Percentiles rank a stretch among this genome's conserved stretches.
Conservation (phyloP, 2,113 vertebrate genomes). For the Crotalus viridis region DNA sequence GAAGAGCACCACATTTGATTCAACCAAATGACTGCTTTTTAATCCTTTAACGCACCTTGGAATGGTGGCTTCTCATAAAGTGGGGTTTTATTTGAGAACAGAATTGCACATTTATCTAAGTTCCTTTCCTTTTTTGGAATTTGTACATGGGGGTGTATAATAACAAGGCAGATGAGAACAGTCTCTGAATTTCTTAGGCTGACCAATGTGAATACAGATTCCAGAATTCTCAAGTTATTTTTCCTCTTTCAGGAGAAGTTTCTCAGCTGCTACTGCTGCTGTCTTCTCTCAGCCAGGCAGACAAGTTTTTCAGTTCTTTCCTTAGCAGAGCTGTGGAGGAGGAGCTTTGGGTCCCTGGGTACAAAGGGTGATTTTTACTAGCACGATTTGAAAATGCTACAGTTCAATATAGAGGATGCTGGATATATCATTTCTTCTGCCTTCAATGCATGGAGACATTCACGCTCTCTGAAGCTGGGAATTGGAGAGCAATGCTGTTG, state of each 20-base stretch:
- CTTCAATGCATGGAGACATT: background rate
- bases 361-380: slow-evolving; percentile 80
- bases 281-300: background rate
- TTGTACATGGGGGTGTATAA: accelerated
- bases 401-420: slow-evolving; percentile 29
- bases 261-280: background rate
- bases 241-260: slow-evolving; percentile 25
- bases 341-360: slow-evolving; percentile 88
- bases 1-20: background rate
- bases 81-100: slow-evolving; percentile 4
- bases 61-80: background rate
- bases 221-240: background rate
- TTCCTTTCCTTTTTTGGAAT: background rate
- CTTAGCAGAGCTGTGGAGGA: slow-evolving; percentile 58
- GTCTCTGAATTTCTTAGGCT: background rate
- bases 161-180: background rate
- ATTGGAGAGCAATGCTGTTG: background rate
- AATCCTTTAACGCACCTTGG: background rate
- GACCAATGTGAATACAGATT: background rate
- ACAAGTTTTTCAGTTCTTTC: slow-evolving; percentile 37
- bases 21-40: background rate
- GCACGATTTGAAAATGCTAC: slow-evolving; percentile 10
- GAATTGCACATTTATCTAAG: background rate
- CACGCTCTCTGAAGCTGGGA: background rate
- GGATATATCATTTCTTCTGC: background rate